phyloP scores from a whole-genome alignment of 2,888 invertebrate species.

The Cylindroiulus punctatus region DNA sequence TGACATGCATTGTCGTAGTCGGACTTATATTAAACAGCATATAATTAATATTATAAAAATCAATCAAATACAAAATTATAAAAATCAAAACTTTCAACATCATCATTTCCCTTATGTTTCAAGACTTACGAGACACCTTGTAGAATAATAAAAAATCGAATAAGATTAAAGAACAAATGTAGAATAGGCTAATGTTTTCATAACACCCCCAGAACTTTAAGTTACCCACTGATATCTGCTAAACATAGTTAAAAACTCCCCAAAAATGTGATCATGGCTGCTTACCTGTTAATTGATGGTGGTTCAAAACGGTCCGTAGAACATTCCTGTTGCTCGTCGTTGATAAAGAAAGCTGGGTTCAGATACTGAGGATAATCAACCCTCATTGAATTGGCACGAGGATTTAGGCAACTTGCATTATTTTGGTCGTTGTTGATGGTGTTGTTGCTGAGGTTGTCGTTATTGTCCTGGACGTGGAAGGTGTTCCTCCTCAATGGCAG shows the following conservation, averaged over 20 bases:
- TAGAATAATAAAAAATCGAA: too few relatives aligned
- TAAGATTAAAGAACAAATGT: background rate
- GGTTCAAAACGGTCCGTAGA: background rate
- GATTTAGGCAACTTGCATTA: background rate
- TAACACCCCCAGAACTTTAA: too few relatives aligned
- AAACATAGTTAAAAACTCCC: too few relatives aligned
- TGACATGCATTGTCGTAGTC: too few relatives aligned
- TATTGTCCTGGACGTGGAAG: background rate
- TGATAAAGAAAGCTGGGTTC: background rate
- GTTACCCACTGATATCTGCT: too few relatives aligned
- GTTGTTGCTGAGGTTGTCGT: background rate
- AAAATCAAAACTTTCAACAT: too few relatives aligned
- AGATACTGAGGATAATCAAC: background rate
- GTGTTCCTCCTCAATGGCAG: constrained; percentile 9
- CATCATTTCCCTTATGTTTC: too few relatives aligned
- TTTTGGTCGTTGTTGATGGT: background rate
- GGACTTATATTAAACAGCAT: too few relatives aligned
- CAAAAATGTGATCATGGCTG: background rate
- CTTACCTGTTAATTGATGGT: background rate
- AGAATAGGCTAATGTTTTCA: too few relatives aligned
- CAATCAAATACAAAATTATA: too few relatives aligned
- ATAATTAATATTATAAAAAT: too few relatives aligned
- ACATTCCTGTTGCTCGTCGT: background rate
- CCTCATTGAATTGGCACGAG: background rate
- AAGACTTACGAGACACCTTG: too few relatives aligned